Evolutionary conservation across 2,797 vertebrate species (phyloP).

Genomic region (Lateolabrax maculatus): DNA sequence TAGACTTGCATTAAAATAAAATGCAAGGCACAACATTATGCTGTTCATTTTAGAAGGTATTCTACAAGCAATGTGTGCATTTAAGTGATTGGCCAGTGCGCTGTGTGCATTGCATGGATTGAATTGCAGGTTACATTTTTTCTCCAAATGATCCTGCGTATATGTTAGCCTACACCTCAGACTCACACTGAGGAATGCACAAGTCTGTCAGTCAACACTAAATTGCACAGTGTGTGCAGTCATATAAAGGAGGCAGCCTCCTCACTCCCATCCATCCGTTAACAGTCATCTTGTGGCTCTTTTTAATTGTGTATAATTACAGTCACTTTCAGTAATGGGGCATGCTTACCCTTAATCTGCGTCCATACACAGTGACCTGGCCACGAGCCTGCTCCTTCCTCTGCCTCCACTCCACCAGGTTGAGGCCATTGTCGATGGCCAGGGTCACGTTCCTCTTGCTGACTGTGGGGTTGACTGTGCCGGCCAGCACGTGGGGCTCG

Average conservation of each 20-base stretch:
- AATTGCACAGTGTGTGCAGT: slow-evolving; percentile 2
- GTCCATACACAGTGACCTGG: slow-evolving; percentile 97
- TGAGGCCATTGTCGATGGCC: slow-evolving; percentile 97
- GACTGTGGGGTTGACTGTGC: slow-evolving; percentile 96
- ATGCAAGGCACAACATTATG: not conserved
- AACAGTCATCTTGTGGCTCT: not conserved
- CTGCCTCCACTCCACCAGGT: slow-evolving; percentile 98
- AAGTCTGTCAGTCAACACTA: slow-evolving; percentile 8
- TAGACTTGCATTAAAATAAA: not conserved
- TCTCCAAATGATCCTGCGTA: accelerated
- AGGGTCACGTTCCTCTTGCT: slow-evolving; percentile 97
- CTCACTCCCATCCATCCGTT: not conserved
- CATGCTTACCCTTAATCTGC: slow-evolving; percentile 92
- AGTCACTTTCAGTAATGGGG: not conserved
- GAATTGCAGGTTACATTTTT: not conserved
- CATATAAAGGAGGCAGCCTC: not conserved
- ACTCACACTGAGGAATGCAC: slow-evolving; percentile 1
- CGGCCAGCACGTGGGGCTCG: slow-evolving; percentile 95
- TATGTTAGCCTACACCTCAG: not conserved
- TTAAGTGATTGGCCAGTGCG: no score
- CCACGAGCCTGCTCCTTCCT: slow-evolving; percentile 96
- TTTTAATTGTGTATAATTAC: not conserved
- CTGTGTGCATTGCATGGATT: not conserved
- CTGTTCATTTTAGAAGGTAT: not conserved
- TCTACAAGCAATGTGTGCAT: not conserved